Base-by-base conservation (phyloP, 2,888 invertebrate genomes). In the Piscicola geometra region DNA sequence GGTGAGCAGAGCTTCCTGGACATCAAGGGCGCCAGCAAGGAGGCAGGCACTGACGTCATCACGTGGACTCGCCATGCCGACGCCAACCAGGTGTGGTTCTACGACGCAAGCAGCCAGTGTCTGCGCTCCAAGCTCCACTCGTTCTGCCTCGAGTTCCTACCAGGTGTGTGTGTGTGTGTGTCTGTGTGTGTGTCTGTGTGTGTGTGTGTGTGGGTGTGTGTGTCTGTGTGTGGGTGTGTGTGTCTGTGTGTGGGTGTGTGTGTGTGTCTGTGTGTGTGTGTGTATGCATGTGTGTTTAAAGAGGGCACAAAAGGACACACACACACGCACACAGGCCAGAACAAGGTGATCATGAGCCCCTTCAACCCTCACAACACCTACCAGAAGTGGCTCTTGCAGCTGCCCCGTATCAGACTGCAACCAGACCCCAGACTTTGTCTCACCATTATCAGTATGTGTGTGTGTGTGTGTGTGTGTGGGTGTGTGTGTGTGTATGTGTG, bases 61-160 rank as follows among this genome's bases (percentile, higher is more conserved):
- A 56, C 60, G 60, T 56, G 60, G 60, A 15, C n/a, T 56, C 60
- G 60, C n/a, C 5, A 56, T 21, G 60, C n/a, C 21, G 25, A 56
- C 5, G 60, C 9, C 60, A 56, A 56, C 25, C 60, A 56, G 60
- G 60, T 56, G 60, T 78, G 77, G 77, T 76, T 75, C 41, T 75
- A 64, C 21, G 78, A 78, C 56, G 68, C 75, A 12, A n/a, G 50
- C 36, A 77, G 68, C 25, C 71, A 76, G 9, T 73, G 76, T 36
- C 76, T 78, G 67, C 36, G 77, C 28, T 56, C 73, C 32, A 77
- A 75, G 47, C 28, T 69, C 69, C 74, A 69, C 52, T 41, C 75
- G 32, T 75, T 71, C 52, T 75, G 75, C 25, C 75, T 78, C 1
- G 75, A 77, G 28, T 56, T 77, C 32, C 67, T 76, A 28, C 21